A percentile compares a stretch with the other conserved stretches of the same genome.
phyloP scores from a whole-genome alignment of 2,113 vertebrate species.

The Neolamprologus kungweensis region DNA sequence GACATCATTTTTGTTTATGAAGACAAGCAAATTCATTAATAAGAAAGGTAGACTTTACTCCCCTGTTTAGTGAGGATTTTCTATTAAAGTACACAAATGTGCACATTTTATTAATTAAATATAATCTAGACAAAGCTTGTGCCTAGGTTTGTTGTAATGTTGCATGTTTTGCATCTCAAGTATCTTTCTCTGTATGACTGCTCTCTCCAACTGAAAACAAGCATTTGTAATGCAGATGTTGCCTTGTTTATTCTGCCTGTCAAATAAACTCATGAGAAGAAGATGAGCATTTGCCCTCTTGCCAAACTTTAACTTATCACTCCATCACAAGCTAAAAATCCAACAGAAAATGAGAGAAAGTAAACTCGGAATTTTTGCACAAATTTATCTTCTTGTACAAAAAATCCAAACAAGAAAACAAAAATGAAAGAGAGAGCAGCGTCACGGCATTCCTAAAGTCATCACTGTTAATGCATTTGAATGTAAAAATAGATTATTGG shows the following conservation, averaged over 20 bases:
- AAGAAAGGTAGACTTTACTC: not conserved
- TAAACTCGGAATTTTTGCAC: not conserved
- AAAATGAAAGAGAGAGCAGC: not conserved
- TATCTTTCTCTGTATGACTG: not conserved
- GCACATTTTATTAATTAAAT: not conserved
- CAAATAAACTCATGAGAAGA: not conserved
- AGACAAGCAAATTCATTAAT: not conserved
- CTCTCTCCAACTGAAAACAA: not conserved
- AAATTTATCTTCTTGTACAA: not conserved
- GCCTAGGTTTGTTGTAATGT: not conserved
- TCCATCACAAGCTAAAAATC: not conserved
- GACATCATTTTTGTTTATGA: not conserved
- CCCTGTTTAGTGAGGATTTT: not conserved
- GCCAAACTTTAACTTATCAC: not conserved
- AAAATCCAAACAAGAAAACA: not conserved
- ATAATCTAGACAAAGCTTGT: not conserved
- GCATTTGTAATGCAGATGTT: conserved; percentile 19
- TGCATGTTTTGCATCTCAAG: conserved; percentile 13
- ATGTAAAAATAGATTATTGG: not conserved
- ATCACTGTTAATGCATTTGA: not conserved
- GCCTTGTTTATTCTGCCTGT: not conserved
- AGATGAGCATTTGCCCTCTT: not conserved
- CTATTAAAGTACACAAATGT: not conserved
- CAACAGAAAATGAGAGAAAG: not conserved
- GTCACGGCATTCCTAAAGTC: not conserved